Evolutionary conservation across 2,113 vertebrate species (phyloP), one percentile per base, ranked within the genome.

Genomic region (Anser brachyrhynchus): DNA sequence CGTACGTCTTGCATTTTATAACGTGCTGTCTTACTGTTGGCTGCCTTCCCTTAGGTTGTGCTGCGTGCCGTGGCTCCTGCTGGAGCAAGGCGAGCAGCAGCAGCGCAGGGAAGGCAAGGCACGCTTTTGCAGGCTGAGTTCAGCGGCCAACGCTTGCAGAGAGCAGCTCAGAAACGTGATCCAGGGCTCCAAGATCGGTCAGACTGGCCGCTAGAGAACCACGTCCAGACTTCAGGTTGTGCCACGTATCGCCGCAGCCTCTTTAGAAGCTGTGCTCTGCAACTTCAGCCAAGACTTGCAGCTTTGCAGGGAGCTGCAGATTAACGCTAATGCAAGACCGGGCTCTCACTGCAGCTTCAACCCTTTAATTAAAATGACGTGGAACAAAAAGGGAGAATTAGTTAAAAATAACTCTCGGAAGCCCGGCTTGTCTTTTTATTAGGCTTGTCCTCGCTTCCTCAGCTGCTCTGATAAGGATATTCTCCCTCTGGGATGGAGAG

Each of bases 391-490:
- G 3, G 72, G 52, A 69, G 65, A 89, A 94, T 84, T 95, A 95
- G 83, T 92, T 94, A 75, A 95, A 95, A 94, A 92, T 90, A 95
- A 59, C 57, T 84, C 90, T 94, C 28, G 0, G 59, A 93, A 96
- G 80, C 64, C 23, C 52, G 54, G 52, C 57, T 54, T 81, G 65
- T 80, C 82, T 75, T 59, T 90, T 64, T 67, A 81, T 92, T 90
- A 92, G 72, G 12, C 73, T 93, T 94, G 80, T 84, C 76, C 77
- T 93, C 1, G 1, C 92, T 96, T 90, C 92, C 90, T 93, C 66
- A 54, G 51, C 69, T 78, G 55, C 39, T 92, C 65, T 81, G 95
- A 89, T 95, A 96, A 96, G 83, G 52, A 74, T 92, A 43, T 90
- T 87, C 43, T 90, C 83, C 90, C 83, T 81, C 43, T 72, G 94